Percentiles rank a stretch among this genome's conserved stretches.
phyloP scores from a whole-genome alignment of 1,140 invertebrate genomes.

The Patella vulgata region DNA sequence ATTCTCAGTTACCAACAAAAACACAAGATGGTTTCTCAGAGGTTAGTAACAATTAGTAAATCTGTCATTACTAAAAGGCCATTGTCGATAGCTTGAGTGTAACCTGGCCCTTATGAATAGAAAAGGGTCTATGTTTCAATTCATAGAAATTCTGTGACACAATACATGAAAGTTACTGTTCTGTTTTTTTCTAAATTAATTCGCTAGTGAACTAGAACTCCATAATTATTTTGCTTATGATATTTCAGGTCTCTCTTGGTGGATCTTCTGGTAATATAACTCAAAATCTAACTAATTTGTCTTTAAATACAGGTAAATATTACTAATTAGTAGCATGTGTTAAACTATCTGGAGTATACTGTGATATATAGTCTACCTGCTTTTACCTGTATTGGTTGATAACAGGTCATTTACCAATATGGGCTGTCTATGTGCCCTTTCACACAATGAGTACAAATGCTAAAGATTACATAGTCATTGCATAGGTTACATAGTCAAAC shows the following conservation, averaged over 20 bases:
- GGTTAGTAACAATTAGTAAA: conserved; percentile 22
- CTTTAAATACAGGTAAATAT: conserved; percentile 52
- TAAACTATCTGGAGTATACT: too few species aligned
- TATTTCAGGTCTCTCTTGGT: conserved; percentile 42
- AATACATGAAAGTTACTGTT: conserved; percentile 1
- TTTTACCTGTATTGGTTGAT: too few species aligned
- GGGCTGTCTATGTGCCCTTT: too few species aligned
- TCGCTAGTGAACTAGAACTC: not conserved
- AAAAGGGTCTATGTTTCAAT: not conserved
- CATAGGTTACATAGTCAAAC: not conserved
- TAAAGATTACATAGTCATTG: not conserved
- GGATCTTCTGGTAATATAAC: conserved; percentile 30
- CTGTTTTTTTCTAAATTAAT: conserved; percentile 11
- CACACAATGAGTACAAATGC: too few species aligned
- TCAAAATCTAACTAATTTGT: conserved; percentile 47
- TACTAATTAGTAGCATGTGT: not conserved
- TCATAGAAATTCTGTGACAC: conserved; percentile 1
- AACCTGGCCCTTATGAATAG: not conserved
- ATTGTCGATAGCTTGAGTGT: not conserved
- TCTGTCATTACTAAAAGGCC: not conserved
- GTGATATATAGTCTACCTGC: too few species aligned
- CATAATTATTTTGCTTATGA: not conserved
- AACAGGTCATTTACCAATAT: too few species aligned
- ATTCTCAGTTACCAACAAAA: conserved; percentile 11
- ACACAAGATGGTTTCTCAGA: conserved; percentile 56